Conservation (phyloP, 2,888 invertebrate species). For the Sarcophaga carnaria region DNA sequence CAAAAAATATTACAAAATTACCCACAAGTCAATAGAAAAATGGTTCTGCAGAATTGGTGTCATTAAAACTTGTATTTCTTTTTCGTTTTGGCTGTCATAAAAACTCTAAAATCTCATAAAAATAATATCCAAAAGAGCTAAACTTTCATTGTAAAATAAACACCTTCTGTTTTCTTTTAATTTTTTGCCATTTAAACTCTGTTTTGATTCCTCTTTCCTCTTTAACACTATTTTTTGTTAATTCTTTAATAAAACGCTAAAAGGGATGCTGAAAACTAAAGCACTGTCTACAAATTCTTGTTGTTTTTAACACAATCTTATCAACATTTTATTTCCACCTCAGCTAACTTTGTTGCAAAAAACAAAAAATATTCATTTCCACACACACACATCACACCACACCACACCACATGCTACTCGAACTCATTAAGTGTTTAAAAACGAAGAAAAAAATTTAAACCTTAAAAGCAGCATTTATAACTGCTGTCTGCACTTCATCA, state of each 20-base stretch:
- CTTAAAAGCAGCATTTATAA: conserved; percentile 58
- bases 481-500: conserved; percentile 65
- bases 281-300: not conserved
- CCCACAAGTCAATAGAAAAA: no score
- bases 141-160: no score
- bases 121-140: no score
- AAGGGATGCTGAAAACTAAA: conserved; percentile 9
- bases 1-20: no score
- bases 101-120: no score
- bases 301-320: conserved; percentile 48
- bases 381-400: no score
- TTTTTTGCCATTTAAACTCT: conserved; percentile 22
- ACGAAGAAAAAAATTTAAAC: conserved; percentile 35
- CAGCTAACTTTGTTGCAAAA: not conserved
- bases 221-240: conserved; percentile 28
- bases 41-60: no score
- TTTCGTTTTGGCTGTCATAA: no score
- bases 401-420: conserved; percentile 25
- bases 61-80: no score
- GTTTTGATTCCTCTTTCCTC: conserved; percentile 37
- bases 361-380: not conserved
- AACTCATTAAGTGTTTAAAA: conserved; percentile 65
- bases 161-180: not conserved
- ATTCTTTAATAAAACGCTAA: no score
- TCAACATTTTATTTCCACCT: conserved; percentile 50